Conservation (phyloP, 2,113 vertebrate species). For the Aythya baeri region DNA sequence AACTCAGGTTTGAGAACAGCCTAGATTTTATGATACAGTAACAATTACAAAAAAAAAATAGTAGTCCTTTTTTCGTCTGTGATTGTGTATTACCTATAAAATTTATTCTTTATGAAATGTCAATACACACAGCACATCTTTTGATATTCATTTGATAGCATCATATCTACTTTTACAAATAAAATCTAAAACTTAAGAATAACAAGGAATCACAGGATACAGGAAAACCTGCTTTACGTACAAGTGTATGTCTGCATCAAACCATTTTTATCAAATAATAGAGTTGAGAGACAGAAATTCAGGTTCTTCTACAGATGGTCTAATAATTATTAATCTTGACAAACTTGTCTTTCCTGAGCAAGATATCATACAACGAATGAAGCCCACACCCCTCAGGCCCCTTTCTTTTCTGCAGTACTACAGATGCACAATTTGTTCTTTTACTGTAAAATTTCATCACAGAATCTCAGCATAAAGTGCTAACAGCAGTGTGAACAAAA, state of each 20-base stretch:
- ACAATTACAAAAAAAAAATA: background rate
- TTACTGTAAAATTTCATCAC: background rate
- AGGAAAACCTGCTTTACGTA: background rate
- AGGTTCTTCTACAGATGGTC: background rate
- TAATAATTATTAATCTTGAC: background rate
- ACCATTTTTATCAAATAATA: background rate
- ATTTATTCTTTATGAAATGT: background rate
- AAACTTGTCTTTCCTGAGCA: background rate
- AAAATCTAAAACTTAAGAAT: background rate
- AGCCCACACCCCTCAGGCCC: background rate
- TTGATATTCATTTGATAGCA: background rate
- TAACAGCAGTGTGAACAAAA: background rate
- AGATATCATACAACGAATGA: background rate
- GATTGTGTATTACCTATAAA: background rate
- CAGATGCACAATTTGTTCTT: background rate
- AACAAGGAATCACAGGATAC: background rate
- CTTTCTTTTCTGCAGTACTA: background rate
- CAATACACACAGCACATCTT: background rate
- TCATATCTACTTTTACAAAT: background rate
- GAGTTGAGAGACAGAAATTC: background rate
- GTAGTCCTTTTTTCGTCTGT: background rate
- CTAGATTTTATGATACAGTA: background rate
- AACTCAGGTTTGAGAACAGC: background rate
- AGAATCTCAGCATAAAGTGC: background rate
- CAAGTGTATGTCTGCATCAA: background rate